A percentile compares a stretch with the other conserved stretches of the same genome.
Evolutionary conservation across 2,888 invertebrate species (phyloP).

Genomic region (Philereme transversata): DNA sequence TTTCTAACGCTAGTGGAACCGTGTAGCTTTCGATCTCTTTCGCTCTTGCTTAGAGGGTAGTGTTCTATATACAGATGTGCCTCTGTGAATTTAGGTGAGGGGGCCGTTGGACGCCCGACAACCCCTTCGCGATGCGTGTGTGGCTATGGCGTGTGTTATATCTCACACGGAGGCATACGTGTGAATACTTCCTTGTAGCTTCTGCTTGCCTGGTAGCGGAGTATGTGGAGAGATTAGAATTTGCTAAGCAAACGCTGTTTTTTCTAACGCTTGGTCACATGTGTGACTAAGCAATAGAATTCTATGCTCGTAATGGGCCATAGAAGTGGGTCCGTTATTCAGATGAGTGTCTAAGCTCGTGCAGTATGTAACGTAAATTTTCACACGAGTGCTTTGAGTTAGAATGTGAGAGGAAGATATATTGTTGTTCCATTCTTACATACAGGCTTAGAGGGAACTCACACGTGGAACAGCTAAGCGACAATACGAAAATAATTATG

Average conservation of each 20-base stretch:
- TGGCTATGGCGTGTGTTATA: slow-evolving; percentile 71
- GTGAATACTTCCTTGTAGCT: slow-evolving; percentile 61
- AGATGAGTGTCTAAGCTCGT: slow-evolving; percentile 50
- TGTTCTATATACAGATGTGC: slow-evolving; percentile 46
- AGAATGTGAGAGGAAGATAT: slow-evolving; percentile 44
- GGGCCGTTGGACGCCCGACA: slow-evolving; percentile 55
- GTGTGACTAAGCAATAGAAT: slow-evolving; percentile 38
- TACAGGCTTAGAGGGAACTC: slow-evolving; percentile 42
- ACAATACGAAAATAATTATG: slow-evolving; percentile 41
- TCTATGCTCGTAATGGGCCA: slow-evolving; percentile 36
- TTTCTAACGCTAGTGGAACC: slow-evolving; percentile 58
- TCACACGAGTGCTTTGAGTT: slow-evolving; percentile 47
- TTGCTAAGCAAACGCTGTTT: slow-evolving; percentile 80
- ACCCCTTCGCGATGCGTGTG: slow-evolving; percentile 79
- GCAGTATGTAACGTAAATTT: slow-evolving; percentile 45
- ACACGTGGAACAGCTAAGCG: slow-evolving; percentile 41
- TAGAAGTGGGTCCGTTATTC: slow-evolving; percentile 39
- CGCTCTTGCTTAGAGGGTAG: slow-evolving; percentile 65
- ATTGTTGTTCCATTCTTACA: slow-evolving; percentile 41
- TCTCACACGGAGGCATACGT: slow-evolving; percentile 72
- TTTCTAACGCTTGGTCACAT: slow-evolving; percentile 70
- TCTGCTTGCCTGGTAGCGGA: slow-evolving; percentile 75
- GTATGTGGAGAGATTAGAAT: slow-evolving; percentile 84
- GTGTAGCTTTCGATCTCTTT: slow-evolving; percentile 53
- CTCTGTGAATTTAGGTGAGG: slow-evolving; percentile 66